Percentiles rank a stretch among this genome's conserved stretches.
Conservation (phyloP, 2,113 vertebrate genomes). For the Oncorhynchus tshawytscha region DNA sequence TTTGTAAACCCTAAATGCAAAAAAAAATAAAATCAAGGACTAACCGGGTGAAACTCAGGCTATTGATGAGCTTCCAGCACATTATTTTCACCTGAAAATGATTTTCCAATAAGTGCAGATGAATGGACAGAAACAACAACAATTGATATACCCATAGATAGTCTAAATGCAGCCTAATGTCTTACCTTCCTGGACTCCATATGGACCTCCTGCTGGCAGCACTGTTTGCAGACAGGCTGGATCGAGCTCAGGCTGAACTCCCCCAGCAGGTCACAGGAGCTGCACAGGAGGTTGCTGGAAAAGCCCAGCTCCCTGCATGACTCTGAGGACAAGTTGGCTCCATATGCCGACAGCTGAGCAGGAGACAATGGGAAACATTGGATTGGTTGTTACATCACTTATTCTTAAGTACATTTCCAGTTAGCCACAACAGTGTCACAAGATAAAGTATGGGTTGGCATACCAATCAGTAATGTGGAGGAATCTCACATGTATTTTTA, state of each 20-base stretch:
- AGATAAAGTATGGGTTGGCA: no score
- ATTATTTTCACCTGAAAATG: no score
- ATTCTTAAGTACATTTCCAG: not conserved
- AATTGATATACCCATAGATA: no score
- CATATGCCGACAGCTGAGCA: constrained; percentile 79
- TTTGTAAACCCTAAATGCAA: no score
- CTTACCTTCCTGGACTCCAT: constrained; percentile 90
- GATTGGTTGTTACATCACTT: not conserved
- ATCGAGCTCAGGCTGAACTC: constrained; percentile 87
- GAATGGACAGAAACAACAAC: no score
- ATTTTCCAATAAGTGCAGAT: no score
- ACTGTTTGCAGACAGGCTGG: constrained; percentile 85
- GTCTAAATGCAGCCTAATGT: not conserved
- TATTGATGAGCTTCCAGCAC: no score
- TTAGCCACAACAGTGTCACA: no score
- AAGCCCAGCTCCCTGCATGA: constrained; percentile 93
- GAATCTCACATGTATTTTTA: no score
- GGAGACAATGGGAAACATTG: not conserved
- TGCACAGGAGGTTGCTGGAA: constrained; percentile 96
- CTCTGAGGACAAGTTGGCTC: constrained; percentile 88
- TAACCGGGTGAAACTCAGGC: no score
- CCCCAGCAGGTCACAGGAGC: constrained; percentile 91
- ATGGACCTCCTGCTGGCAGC: constrained; percentile 96
- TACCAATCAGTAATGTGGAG: no score
- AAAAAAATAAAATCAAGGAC: no score